Evolutionary conservation across 2,797 vertebrate genomes (phyloP).

Genomic region (Urophycis tenuis): DNA sequence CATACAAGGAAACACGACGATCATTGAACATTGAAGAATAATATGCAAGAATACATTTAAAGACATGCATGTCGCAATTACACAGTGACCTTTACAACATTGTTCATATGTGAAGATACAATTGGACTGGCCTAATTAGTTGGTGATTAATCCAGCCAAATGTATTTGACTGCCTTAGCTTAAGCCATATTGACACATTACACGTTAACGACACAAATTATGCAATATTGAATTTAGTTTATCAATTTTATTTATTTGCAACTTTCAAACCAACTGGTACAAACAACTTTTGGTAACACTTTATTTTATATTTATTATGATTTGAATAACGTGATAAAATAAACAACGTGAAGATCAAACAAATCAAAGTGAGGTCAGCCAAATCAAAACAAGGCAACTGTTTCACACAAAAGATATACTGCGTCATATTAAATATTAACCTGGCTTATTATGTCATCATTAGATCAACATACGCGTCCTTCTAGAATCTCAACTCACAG

Average conservation of each 20-base stretch:
- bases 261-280: conserved; percentile 74
- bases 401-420: conserved; percentile 36
- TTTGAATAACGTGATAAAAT: conserved; percentile 68
- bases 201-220: conserved; percentile 6
- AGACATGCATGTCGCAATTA: too few relatives aligned
- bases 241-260: conserved; percentile 75
- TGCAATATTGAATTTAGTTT: conserved; percentile 38
- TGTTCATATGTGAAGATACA: background rate
- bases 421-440: conserved; percentile 27
- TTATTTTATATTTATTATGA: conserved; percentile 53
- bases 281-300: conserved; percentile 72
- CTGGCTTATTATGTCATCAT: conserved; percentile 24
- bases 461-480: conserved; percentile 32
- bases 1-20: conserved; percentile 4
- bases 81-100: background rate
- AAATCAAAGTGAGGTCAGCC: conserved; percentile 50
- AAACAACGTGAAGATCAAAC: conserved; percentile 56
- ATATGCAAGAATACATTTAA: too few relatives aligned
- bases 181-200: background rate
- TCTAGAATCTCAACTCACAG: conserved; percentile 20
- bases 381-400: conserved; percentile 43
- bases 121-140: background rate
- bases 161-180: background rate
- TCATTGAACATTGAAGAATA: background rate
- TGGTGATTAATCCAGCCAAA: background rate